Conservation (phyloP, 2,888 invertebrate species). For the Metellina segmentata region DNA sequence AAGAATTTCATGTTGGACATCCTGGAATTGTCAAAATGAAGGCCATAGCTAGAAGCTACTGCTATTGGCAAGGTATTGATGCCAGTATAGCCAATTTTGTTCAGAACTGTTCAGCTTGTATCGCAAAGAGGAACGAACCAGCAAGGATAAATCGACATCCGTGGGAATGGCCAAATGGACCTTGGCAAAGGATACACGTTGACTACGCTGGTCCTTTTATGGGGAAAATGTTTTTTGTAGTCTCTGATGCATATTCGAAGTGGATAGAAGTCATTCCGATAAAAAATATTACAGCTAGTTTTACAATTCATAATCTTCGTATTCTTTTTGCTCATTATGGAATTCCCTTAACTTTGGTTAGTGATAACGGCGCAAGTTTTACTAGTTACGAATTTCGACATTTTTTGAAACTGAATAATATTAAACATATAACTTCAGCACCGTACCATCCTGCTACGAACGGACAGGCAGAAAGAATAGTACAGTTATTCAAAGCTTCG, state of each 20-base stretch:
- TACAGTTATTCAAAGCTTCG: constrained; percentile 72
- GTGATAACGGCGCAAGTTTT: constrained; percentile 66
- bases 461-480: constrained; percentile 79
- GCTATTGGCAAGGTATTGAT: constrained; percentile 26
- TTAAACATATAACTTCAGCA: constrained; percentile 74
- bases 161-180: constrained; percentile 53
- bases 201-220: constrained; percentile 68
- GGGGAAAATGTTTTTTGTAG: constrained; percentile 59
- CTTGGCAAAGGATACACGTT: constrained; percentile 50
- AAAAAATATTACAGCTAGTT: constrained; percentile 38
- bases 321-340: constrained; percentile 60
- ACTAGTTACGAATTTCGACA: constrained; percentile 42
- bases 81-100: constrained; percentile 28
- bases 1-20: constrained; percentile 61
- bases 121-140: constrained; percentile 53
- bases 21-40: constrained; percentile 34
- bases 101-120: constrained; percentile 54
- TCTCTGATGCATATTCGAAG: constrained; percentile 59
- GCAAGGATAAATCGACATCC: constrained; percentile 56
- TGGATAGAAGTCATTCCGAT: constrained; percentile 64
- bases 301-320: constrained; percentile 42
- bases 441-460: constrained; percentile 78
- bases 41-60: constrained; percentile 38
- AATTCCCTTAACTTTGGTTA: constrained; percentile 57
- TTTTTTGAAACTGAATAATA: constrained; percentile 76